These are phyloP conservation scores for Erebia epiphron DNA, from an alignment of 2,888 invertebrate genomes.

Conservation along the genomic window DNA sequence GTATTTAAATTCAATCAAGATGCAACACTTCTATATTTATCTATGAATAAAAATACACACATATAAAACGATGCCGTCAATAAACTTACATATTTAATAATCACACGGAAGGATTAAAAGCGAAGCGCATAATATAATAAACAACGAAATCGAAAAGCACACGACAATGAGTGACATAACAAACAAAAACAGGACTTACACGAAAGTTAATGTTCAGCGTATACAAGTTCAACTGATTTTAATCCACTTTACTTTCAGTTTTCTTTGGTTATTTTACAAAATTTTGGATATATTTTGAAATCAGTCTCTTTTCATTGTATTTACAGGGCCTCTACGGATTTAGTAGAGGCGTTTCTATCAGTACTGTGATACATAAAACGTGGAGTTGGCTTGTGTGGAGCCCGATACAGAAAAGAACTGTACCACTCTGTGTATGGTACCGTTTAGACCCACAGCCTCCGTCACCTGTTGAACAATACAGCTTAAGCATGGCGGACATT, in stretches of 20 bases:
- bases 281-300: conserved; percentile 76
- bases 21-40: conserved; percentile 34
- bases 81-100: conserved; percentile 32
- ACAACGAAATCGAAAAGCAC: conserved; percentile 68
- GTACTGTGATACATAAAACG: conserved; percentile 85
- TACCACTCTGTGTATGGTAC: conserved; percentile 85
- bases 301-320: conserved; percentile 78
- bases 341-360: conserved; percentile 65
- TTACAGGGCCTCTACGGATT: conserved; percentile 70
- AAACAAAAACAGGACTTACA: conserved; percentile 82
- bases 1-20: conserved; percentile 19
- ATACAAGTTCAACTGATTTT: conserved; percentile 60
- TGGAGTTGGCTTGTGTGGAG: conserved; percentile 84
- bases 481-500: conserved; percentile 73
- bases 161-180: conserved; percentile 81
- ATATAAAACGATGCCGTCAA: conserved; percentile 34
- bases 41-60: conserved; percentile 35
- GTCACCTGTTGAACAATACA: conserved; percentile 84
- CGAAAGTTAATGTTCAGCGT: conserved; percentile 76
- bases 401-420: conserved; percentile 85
- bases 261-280: conserved; percentile 69
- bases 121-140: conserved; percentile 63
- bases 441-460: conserved; percentile 84
- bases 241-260: conserved; percentile 62
- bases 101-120: conserved; percentile 50